Evolutionary conservation across 1,140 invertebrate genomes (phyloP), one percentile per base, ranked within the genome.

Genomic region (Ephestia elutella): DNA sequence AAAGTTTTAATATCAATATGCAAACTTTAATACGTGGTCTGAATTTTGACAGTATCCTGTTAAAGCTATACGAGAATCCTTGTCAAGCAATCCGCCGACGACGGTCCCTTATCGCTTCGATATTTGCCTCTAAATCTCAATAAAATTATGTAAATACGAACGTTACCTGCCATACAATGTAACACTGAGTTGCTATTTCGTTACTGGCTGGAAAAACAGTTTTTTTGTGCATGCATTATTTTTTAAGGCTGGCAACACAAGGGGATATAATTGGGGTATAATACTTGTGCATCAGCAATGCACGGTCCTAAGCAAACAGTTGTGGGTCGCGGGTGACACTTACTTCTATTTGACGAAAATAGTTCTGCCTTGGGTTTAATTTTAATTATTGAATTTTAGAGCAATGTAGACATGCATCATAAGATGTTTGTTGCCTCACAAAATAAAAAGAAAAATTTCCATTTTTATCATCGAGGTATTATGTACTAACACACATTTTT

Each of bases 281-380:
- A 72, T 65, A 68, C 49, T 38, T 54, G 54, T 62, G 55, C 61
- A 65, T 63, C 59, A 50, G 59, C 66, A 53, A 18, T 25, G 51
- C 11, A 15, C 54, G 20, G 70, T 69, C 70, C 70, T 72, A 72
- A 72, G 48, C 35, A 72, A 72, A 72, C 67, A 72, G 5, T 11
- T 21, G 49, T 5, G 19, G 10, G 19, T 21, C 21, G 19, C 13
- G 9, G 49, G 20, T 53, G 50, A 53, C 50, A 53, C 21, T 53
- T 20, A 18, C 48, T 8, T 19, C 5, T 8, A 21, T 11, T n/a
- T 25, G n/a, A 13, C 21, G 20, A 15, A 44, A 15, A 44, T 44
- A 15, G 10, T 15, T 44, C 13, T 7, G 30, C 9, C 9, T 10
- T 3, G 9, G 9, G 30, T 32, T 11, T 11, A 8, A n/a, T 32